These are phyloP conservation scores for Epicauta chinensis DNA, from an alignment of 1,140 invertebrate genomes.

Conservation along the genomic window DNA sequence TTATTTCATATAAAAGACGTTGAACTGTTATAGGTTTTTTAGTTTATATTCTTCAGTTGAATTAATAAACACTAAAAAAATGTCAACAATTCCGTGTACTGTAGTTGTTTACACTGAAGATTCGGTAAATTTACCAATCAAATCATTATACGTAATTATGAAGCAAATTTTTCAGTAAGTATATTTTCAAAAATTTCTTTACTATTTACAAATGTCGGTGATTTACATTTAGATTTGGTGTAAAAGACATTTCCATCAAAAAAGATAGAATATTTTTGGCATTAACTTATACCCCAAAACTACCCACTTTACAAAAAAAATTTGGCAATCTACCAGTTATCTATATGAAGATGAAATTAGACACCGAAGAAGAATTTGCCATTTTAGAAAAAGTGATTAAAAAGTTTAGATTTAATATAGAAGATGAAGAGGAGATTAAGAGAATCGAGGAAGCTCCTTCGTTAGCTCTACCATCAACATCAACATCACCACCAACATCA, in stretches of 20 bases:
- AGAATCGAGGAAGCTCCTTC: too few relatives aligned
- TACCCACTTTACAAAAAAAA: background rate
- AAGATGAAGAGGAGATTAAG: too few relatives aligned
- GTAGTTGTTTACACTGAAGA: slow-evolving; percentile 2
- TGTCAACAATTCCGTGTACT: background rate
- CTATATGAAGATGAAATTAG: background rate
- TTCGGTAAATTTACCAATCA: background rate
- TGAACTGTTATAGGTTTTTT: slow-evolving; percentile 26
- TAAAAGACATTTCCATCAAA: background rate
- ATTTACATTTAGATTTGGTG: background rate
- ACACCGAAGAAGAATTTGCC: background rate
- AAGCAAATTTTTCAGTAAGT: slow-evolving; percentile 2
- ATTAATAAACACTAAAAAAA: slow-evolving; percentile 24
- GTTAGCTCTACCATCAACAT: too few relatives aligned
- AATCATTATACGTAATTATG: background rate
- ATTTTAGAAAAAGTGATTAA: background rate
- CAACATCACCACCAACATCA: too few relatives aligned
- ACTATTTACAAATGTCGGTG: background rate
- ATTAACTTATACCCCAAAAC: background rate
- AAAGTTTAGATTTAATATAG: too few relatives aligned
- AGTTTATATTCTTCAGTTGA: slow-evolving; percentile 4
- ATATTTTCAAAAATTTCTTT: slow-evolving; percentile 24
- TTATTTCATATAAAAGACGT: slow-evolving; percentile 22
- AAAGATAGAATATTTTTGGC: background rate
- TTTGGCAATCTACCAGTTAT: background rate